These are phyloP conservation scores for Microctonus aethiopoides DNA, from an alignment of 2,888 invertebrate species.

Conservation along the genomic window DNA sequence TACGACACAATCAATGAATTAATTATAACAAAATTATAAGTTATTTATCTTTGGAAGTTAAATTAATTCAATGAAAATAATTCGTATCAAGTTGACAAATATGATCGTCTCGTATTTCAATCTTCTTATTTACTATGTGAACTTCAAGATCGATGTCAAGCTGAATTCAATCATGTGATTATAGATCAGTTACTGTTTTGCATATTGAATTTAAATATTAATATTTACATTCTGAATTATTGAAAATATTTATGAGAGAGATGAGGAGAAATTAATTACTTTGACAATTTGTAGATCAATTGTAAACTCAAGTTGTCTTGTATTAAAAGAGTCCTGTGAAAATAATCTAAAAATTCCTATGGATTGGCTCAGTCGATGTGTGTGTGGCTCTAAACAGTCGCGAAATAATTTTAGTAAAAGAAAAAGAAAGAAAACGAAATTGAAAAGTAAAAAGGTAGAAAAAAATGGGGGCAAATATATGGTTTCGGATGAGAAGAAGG, in stretches of 20 bases:
- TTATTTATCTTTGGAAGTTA: too few relatives aligned
- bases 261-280: too few relatives aligned
- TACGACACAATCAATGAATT: too few relatives aligned
- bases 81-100: conserved; percentile 2
- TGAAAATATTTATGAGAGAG: too few relatives aligned
- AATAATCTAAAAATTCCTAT: conserved; percentile 19
- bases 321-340: not conserved
- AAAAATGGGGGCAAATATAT: conserved; percentile 12
- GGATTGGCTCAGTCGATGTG: conserved; percentile 46
- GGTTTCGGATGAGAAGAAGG: conserved; percentile 3
- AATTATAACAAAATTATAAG: too few relatives aligned
- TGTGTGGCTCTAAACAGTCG: conserved; percentile 41
- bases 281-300: too few relatives aligned
- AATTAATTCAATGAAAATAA: not conserved
- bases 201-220: not conserved
- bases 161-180: conserved; percentile 23
- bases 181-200: conserved; percentile 19
- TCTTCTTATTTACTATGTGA: conserved; percentile 13
- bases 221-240: too few relatives aligned
- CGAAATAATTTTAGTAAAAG: conserved; percentile 23
- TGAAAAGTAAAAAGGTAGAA: conserved; percentile 6
- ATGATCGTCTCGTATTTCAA: conserved; percentile 20
- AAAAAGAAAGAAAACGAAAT: conserved; percentile 24
- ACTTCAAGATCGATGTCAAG: conserved; percentile 25
- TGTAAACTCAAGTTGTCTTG: too few relatives aligned